Evolutionary conservation across 2,888 invertebrate species (phyloP).

Genomic region (Arenicola marina): DNA sequence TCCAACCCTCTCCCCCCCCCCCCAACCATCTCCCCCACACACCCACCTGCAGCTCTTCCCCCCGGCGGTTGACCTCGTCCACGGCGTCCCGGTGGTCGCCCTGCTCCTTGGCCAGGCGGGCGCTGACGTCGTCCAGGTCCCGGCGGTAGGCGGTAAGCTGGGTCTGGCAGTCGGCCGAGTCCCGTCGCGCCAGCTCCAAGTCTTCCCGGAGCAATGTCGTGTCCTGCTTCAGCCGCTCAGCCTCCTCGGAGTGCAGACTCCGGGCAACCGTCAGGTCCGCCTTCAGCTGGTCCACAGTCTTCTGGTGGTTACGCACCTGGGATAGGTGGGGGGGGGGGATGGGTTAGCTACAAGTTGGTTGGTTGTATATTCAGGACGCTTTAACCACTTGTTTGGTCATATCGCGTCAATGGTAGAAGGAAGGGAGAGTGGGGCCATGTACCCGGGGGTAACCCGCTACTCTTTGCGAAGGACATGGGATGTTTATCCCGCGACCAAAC

Average conservation of each 20-base stretch:
- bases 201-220: conserved; percentile 42
- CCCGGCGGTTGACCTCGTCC: conserved; percentile 12
- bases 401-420: too few species aligned
- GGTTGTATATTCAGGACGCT: too few species aligned
- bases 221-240: conserved; percentile 48
- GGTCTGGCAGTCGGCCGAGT: conserved; percentile 44
- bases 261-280: conserved; percentile 47
- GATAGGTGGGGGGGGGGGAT: too few species aligned
- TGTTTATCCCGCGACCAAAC: too few species aligned
- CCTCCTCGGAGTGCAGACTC: conserved; percentile 45
- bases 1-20: too few species aligned
- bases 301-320: conserved; percentile 52
- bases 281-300: conserved; percentile 51
- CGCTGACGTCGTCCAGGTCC: conserved; percentile 41
- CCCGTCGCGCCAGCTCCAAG: conserved; percentile 37
- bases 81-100: conserved; percentile 14
- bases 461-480: too few species aligned
- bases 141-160: conserved; percentile 39
- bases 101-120: conserved; percentile 41
- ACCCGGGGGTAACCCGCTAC: too few species aligned
- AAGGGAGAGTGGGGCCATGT: too few species aligned
- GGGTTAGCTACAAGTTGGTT: too few species aligned
- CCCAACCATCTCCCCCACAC: too few species aligned
- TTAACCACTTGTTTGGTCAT: too few species aligned
- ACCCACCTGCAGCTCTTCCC: background rate